Evolutionary conservation across 2,797 vertebrate species (phyloP).

Genomic region (Mallotus villosus): DNA sequence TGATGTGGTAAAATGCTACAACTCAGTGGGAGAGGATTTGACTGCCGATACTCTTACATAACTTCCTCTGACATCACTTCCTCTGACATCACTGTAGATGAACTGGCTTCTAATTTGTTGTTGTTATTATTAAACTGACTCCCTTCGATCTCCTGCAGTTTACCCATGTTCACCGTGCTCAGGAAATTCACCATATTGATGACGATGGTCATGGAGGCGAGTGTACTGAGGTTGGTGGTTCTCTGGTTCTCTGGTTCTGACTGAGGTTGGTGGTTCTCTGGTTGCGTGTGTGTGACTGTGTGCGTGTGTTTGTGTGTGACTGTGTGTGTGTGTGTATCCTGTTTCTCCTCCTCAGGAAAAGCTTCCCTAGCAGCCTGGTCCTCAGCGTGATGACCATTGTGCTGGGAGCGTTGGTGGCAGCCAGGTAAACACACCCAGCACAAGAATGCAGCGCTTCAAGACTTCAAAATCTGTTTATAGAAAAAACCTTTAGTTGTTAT

Average conservation of each 20-base stretch:
- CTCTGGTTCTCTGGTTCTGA: background rate
- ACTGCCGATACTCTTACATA: too few species aligned
- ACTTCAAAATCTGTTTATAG: too few species aligned
- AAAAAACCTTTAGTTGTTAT: too few species aligned
- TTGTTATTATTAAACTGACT: background rate
- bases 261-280: background rate
- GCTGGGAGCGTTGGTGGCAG: conserved; percentile 86
- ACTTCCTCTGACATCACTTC: too few species aligned
- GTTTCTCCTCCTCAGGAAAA: conserved; percentile 59
- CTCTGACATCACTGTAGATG: too few species aligned
- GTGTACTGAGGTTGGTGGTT: conserved; percentile 79
- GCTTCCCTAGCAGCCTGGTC: conserved; percentile 57
- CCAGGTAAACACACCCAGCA: conserved; percentile 75
- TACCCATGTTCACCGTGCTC: conserved; percentile 96
- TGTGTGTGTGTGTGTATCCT: background rate
- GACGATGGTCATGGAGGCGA: conserved; percentile 87
- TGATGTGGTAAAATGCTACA: too few species aligned
- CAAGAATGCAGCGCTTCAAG: too few species aligned
- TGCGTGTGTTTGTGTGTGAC: background rate
- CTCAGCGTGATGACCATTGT: conserved; percentile 74
- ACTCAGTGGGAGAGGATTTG: too few species aligned
- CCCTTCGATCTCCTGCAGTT: conserved; percentile 69
- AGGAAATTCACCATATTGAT: conserved; percentile 93
- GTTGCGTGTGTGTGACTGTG: background rate
- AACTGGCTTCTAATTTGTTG: too few species aligned